A percentile compares a stretch with the other conserved stretches of the same genome.
phyloP scores from a whole-genome alignment of 2,113 vertebrate species.

The Ibidorhyncha struthersii region DNA sequence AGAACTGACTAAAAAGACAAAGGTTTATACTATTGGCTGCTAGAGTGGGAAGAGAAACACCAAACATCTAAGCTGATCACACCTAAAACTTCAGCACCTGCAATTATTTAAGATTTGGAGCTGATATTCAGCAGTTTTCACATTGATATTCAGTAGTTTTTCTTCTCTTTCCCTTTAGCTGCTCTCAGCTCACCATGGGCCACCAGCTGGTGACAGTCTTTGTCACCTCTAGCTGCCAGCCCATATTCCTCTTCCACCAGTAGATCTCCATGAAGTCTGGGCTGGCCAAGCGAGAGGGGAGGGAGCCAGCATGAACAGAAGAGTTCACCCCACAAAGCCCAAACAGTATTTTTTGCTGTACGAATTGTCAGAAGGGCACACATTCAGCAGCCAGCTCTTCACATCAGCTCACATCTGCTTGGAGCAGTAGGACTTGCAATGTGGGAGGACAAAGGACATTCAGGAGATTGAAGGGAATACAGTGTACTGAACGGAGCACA shows the following conservation, averaged over 20 bases:
- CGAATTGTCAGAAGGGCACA: rapidly evolving
- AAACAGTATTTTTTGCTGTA: background rate
- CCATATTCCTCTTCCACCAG: background rate
- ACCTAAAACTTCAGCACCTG: background rate
- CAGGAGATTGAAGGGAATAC: background rate
- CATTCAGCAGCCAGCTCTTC: background rate
- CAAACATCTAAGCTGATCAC: background rate
- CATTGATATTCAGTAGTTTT: background rate
- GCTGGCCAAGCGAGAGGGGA: background rate
- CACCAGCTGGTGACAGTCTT: background rate
- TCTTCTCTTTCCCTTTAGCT: background rate
- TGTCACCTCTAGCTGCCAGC: background rate
- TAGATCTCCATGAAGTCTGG: background rate
- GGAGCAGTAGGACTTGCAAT: background rate
- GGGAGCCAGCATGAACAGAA: background rate
- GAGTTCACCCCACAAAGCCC: background rate
- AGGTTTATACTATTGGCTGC: background rate
- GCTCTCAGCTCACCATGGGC: background rate
- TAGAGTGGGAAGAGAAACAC: background rate
- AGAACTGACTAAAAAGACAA: background rate
- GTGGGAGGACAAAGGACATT: background rate
- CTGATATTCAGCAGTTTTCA: background rate
- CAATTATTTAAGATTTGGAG: background rate
- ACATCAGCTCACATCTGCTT: background rate
- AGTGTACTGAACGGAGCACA: rapidly evolving